Evolutionary conservation across 92 coral and sea anemone genomes (phyloP).

Genomic region (Phymanthus crucifer): DNA sequence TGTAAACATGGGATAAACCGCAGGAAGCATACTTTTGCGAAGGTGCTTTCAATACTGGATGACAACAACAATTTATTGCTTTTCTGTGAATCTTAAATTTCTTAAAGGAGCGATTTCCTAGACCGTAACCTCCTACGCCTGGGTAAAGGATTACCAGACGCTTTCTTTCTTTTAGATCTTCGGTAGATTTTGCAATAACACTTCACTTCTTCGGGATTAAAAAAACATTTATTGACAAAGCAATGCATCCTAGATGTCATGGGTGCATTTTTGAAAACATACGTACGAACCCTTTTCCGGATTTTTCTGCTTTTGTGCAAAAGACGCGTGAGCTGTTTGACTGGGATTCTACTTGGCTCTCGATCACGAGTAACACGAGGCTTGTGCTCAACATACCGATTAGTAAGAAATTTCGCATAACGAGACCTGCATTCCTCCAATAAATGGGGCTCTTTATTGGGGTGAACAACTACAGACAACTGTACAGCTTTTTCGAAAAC

Average conservation of each 20-base stretch:
- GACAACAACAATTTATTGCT: slow-evolving; percentile 3
- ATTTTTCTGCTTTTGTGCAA: slow-evolving; percentile 9
- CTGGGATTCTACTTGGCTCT: slow-evolving; percentile 3
- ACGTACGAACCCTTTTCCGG: no score
- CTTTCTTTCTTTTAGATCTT: slow-evolving; percentile 22
- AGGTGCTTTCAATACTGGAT: slow-evolving; percentile 10
- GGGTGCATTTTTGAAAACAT: slow-evolving; percentile 13
- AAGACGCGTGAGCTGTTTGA: slow-evolving; percentile 1
- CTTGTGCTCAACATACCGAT: neutral
- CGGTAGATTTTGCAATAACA: slow-evolving; percentile 15
- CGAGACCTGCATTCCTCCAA: slow-evolving; percentile 43
- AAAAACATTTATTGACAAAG: slow-evolving; percentile 24
- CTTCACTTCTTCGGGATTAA: slow-evolving; percentile 31
- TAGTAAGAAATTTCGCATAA: neutral
- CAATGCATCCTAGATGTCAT: slow-evolving; percentile 15
- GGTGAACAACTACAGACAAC: slow-evolving; percentile 35
- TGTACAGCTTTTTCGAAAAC: slow-evolving; percentile 32
- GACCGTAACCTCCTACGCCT: slow-evolving; percentile 31
- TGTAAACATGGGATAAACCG: slow-evolving; percentile 20
- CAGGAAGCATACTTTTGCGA: slow-evolving; percentile 28
- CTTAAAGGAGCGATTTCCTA: slow-evolving; percentile 19
- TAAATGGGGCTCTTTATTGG: slow-evolving; percentile 20
- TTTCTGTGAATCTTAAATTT: neutral
- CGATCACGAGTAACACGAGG: no score
- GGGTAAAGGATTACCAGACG: slow-evolving; percentile 29